Evolutionary conservation across 2,888 invertebrate genomes (phyloP).

Genomic region (Drosophila limbata): DNA sequence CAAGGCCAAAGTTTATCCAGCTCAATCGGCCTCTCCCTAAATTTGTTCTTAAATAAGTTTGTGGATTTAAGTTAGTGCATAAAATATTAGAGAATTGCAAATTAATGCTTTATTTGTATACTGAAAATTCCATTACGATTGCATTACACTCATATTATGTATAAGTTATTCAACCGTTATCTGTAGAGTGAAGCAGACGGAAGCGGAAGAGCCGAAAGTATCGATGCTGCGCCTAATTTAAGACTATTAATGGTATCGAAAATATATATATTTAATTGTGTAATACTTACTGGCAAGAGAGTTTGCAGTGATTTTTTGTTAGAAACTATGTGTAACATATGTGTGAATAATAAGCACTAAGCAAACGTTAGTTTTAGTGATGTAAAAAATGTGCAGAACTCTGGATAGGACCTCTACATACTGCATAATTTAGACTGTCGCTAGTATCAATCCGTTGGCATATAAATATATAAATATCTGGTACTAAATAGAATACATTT

Average conservation of each 20-base stretch:
- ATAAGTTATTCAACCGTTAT: not conserved
- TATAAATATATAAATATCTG: too few relatives aligned
- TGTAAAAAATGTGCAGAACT: too few relatives aligned
- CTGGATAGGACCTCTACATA: too few relatives aligned
- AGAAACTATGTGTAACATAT: too few relatives aligned
- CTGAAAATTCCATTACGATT: not conserved
- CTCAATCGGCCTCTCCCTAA: not conserved
- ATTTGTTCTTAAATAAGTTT: not conserved
- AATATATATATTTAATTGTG: not conserved
- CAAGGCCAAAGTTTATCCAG: constrained; percentile 6
- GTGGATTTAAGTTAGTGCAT: not conserved
- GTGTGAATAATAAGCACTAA: too few relatives aligned
- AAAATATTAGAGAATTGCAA: not conserved
- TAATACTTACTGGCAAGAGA: too few relatives aligned
- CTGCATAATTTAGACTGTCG: too few relatives aligned
- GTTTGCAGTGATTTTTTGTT: too few relatives aligned
- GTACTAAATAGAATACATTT: too few relatives aligned
- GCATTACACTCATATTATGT: not conserved
- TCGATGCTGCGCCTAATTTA: not conserved
- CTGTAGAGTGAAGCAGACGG: not conserved
- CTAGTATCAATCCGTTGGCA: too few relatives aligned
- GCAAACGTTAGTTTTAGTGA: too few relatives aligned
- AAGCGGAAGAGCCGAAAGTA: not conserved
- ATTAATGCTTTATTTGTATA: not conserved
- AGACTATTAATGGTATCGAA: not conserved